Evolutionary conservation across 2,113 vertebrate species (phyloP).

Genomic region (Beaufortia kweichowensis): DNA sequence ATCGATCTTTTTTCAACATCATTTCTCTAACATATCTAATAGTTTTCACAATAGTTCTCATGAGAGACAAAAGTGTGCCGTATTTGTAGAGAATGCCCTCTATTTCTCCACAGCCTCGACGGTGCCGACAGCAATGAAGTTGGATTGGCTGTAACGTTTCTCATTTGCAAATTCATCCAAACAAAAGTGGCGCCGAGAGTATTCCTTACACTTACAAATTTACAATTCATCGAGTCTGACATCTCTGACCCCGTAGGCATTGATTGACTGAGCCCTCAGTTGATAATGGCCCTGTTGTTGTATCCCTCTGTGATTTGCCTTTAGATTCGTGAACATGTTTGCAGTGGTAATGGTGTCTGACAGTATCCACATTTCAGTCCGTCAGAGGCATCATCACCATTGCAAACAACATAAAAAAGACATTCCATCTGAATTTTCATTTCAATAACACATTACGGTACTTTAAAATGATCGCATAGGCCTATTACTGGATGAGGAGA

Average conservation of each 20-base stretch:
- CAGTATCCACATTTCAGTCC: not conserved
- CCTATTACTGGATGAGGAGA: not conserved
- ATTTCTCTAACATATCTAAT: no score
- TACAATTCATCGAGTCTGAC: slow-evolving; percentile 37
- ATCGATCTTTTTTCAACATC: no score
- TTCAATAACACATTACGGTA: not conserved
- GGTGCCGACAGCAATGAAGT: not conserved
- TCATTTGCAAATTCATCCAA: slow-evolving; percentile 12
- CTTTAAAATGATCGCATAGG: not conserved
- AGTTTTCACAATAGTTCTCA: no score
- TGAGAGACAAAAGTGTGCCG: no score
- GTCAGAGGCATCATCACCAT: not conserved
- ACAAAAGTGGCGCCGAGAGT: slow-evolving; percentile 22
- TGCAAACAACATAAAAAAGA: not conserved
- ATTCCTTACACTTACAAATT: slow-evolving; percentile 9
- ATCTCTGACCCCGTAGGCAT: slow-evolving; percentile 23
- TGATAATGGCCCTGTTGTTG: slow-evolving; percentile 17
- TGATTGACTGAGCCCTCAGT: slow-evolving; percentile 26
- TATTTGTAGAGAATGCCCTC: not conserved
- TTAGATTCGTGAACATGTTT: not conserved
- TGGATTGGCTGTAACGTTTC: slow-evolving; percentile 3
- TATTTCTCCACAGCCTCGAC: not conserved
- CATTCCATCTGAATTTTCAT: not conserved
- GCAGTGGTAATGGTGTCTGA: not conserved
- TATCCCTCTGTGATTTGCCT: slow-evolving; percentile 6